These are phyloP conservation scores for Silurus meridionalis DNA, from an alignment of 2,113 vertebrate species.

Conservation along the genomic window DNA sequence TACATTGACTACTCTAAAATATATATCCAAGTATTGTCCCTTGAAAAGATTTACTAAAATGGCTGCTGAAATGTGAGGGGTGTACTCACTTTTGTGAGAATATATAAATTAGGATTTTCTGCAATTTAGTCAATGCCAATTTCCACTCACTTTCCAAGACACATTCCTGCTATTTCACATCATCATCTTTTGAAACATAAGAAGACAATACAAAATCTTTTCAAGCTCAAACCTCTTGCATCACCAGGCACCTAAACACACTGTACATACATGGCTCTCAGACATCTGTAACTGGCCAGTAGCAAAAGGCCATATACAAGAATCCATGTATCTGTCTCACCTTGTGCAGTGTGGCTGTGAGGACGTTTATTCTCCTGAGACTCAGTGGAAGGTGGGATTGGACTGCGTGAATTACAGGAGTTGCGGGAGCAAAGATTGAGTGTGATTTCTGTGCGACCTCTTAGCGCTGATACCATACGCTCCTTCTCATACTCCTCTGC, in stretches of 20 bases:
- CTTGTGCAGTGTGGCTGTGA: slow-evolving; percentile 60
- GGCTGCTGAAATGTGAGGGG: too few species aligned
- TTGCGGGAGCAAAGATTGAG: slow-evolving; percentile 83
- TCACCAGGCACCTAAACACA: background rate
- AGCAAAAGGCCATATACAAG: background rate
- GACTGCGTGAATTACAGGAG: slow-evolving; percentile 68
- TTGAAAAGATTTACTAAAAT: too few species aligned
- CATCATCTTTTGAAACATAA: background rate
- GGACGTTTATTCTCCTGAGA: slow-evolving; percentile 68
- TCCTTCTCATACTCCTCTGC: slow-evolving; percentile 88
- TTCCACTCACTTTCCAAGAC: background rate
- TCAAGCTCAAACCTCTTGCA: too few species aligned
- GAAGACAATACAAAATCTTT: background rate
- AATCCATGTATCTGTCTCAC: slow-evolving; percentile 65
- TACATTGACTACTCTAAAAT: too few species aligned
- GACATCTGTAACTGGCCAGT: background rate
- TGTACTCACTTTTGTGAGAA: too few species aligned
- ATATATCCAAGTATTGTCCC: too few species aligned
- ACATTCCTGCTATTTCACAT: background rate
- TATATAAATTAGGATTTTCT: background rate
- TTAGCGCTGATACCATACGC: slow-evolving; percentile 71
- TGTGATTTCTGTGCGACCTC: slow-evolving; percentile 86
- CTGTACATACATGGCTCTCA: background rate
- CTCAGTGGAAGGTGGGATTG: slow-evolving; percentile 66
- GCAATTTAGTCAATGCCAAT: background rate